Conservation (phyloP, 1,140 invertebrate species). For the Neodiprion fabricii region DNA sequence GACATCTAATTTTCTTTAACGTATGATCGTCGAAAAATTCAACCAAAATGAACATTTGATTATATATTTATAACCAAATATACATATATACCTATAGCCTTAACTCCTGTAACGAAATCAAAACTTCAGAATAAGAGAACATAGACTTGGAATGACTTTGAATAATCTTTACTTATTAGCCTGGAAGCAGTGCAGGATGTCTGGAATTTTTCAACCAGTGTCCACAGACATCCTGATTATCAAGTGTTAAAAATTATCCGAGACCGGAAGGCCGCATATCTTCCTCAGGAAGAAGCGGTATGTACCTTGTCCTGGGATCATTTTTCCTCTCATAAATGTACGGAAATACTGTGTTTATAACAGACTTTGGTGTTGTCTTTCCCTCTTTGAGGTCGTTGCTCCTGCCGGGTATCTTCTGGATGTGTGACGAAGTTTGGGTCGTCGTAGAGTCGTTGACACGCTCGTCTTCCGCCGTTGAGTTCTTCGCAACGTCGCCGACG, state of each 20-base stretch:
- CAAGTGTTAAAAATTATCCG: background rate
- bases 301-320: slow-evolving; percentile 56
- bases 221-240: background rate
- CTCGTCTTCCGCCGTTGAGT: background rate
- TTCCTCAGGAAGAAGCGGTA: slow-evolving; percentile 54
- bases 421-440: slow-evolving; percentile 36
- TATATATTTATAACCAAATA: too few species aligned
- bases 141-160: too few species aligned
- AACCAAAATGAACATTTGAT: too few species aligned
- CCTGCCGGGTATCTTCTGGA: slow-evolving; percentile 48
- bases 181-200: background rate
- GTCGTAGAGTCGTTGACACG: background rate
- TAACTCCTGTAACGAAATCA: too few species aligned
- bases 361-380: slow-evolving; percentile 22
- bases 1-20: too few species aligned
- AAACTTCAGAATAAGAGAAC: too few species aligned
- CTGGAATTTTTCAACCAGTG: background rate
- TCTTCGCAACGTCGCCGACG: background rate
- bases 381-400: slow-evolving; percentile 18
- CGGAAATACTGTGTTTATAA: slow-evolving; percentile 41
- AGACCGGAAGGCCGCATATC: slow-evolving; percentile 35
- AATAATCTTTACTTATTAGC: too few species aligned
- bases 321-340: slow-evolving; percentile 54
- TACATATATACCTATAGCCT: too few species aligned
- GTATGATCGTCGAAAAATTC: too few species aligned